Percentiles rank a stretch among this genome's conserved stretches.
phyloP scores from a whole-genome alignment of 2,888 invertebrate genomes.

The Syritta pipiens region DNA sequence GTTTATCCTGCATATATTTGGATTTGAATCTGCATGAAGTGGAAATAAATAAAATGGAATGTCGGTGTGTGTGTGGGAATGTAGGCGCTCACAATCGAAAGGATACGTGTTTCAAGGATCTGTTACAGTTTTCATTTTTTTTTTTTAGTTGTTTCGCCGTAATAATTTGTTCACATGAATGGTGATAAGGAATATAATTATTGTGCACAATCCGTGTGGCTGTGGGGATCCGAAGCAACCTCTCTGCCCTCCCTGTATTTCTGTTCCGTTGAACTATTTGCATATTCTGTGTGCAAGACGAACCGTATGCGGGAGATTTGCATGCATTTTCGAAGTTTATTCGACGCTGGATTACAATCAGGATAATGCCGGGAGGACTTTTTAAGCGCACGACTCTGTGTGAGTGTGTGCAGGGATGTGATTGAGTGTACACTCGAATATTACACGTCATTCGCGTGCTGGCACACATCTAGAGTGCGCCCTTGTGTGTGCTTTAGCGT shows the following conservation, averaged over 20 bases:
- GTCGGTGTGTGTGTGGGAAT: not conserved
- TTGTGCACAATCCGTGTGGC: constrained; percentile 19
- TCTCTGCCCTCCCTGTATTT: not conserved
- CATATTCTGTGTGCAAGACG: constrained; percentile 39
- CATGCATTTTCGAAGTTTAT: constrained; percentile 58
- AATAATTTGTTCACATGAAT: constrained; percentile 47
- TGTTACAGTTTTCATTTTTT: not conserved
- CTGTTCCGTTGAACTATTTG: constrained; percentile 51
- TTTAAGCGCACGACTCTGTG: too few species aligned
- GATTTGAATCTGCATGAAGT: constrained; percentile 38
- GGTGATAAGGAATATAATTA: constrained; percentile 63
- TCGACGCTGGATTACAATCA: constrained; percentile 60
- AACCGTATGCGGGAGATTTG: constrained; percentile 32
- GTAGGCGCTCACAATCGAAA: constrained; percentile 20
- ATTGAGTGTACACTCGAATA: constrained; percentile 45
- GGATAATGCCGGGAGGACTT: constrained; percentile 53
- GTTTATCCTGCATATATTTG: constrained; percentile 52
- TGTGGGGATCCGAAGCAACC: not conserved
- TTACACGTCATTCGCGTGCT: constrained; percentile 35
- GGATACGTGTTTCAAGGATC: constrained; percentile 15
- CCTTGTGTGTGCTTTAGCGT: constrained; percentile 15
- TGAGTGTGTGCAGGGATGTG: too few species aligned
- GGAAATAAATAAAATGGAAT: constrained; percentile 31
- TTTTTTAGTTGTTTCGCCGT: constrained; percentile 38
- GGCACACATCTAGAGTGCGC: constrained; percentile 30